Percentiles rank a stretch among this genome's conserved stretches.
Evolutionary conservation across 1,140 invertebrate species (phyloP).

Genomic region (Musca domestica): DNA sequence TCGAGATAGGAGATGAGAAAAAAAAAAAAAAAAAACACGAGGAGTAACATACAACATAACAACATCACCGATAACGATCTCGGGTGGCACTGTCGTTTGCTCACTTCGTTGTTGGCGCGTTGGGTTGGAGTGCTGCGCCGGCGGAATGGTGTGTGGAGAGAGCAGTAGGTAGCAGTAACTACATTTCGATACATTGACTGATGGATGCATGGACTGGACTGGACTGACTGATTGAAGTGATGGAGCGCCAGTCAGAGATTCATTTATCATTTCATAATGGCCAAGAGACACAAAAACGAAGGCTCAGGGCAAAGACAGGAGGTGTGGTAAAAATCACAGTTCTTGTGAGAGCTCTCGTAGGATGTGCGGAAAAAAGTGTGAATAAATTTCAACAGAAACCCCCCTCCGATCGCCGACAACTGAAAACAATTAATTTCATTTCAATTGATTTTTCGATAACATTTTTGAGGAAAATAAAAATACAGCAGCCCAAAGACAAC

Average conservation of each 20-base stretch:
- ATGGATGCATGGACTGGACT: not conserved
- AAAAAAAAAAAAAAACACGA: too few relatives aligned
- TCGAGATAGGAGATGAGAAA: too few relatives aligned
- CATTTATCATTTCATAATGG: slow-evolving; percentile 11
- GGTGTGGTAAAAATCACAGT: slow-evolving; percentile 14
- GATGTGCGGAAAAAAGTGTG: slow-evolving; percentile 1
- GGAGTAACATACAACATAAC: not conserved
- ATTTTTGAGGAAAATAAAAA: not conserved
- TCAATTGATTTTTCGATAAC: slow-evolving; percentile 6
- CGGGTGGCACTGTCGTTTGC: not conserved
- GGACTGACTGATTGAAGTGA: too few relatives aligned
- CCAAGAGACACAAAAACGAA: not conserved
- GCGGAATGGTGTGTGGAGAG: too few relatives aligned
- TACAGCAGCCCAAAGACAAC: not conserved
- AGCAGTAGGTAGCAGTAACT: not conserved
- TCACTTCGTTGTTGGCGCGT: too few relatives aligned
- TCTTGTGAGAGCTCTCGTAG: too few relatives aligned
- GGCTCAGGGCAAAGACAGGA: not conserved
- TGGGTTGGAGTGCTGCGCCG: too few relatives aligned
- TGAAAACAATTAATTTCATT: slow-evolving; percentile 14
- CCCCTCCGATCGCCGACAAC: too few relatives aligned
- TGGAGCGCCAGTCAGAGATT: slow-evolving; percentile 7
- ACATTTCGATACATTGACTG: too few relatives aligned
- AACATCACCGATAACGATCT: slow-evolving; percentile 11
- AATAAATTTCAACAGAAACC: slow-evolving; percentile 15